phyloP scores from a whole-genome alignment of 2,797 vertebrate genomes.

The Phoxinus dragarum region DNA sequence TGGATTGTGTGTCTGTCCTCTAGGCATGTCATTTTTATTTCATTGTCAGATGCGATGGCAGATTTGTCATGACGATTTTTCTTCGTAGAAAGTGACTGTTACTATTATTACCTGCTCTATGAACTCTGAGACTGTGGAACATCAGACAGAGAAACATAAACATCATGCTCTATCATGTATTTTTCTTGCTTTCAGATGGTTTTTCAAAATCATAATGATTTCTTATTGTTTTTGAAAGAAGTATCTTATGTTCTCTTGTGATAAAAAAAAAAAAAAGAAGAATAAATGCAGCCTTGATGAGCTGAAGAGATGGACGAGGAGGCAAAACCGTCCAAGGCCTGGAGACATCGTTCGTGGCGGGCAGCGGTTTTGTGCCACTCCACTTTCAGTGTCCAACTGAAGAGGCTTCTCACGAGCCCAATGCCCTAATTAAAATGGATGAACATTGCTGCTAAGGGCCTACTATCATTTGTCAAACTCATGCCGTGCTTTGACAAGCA shows the following conservation, averaged over 20 bases:
- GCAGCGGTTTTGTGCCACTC: not conserved
- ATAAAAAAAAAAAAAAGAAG: too few species aligned
- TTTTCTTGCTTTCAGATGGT: not conserved
- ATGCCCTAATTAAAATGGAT: constrained; percentile 58
- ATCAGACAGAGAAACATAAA: not conserved
- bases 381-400: constrained; percentile 22
- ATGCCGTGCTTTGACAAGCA: constrained; percentile 52
- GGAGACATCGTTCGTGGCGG: not conserved
- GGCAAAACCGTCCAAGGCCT: not conserved
- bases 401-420: constrained; percentile 20
- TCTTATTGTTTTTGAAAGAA: not conserved
- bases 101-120: not conserved
- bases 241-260: too few species aligned
- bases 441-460: constrained; percentile 36
- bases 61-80: constrained; percentile 22
- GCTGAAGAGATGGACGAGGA: not conserved
- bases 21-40: constrained; percentile 16
- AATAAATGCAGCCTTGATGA: not conserved
- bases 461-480: constrained; percentile 58
- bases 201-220: not conserved
- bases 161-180: not conserved
- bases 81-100: constrained; percentile 19
- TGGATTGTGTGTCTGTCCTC: constrained; percentile 20
- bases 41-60: constrained; percentile 31
- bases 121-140: not conserved